Base-by-base conservation (phyloP, 2,113 vertebrate genomes). In the Malurus cyaneus region DNA sequence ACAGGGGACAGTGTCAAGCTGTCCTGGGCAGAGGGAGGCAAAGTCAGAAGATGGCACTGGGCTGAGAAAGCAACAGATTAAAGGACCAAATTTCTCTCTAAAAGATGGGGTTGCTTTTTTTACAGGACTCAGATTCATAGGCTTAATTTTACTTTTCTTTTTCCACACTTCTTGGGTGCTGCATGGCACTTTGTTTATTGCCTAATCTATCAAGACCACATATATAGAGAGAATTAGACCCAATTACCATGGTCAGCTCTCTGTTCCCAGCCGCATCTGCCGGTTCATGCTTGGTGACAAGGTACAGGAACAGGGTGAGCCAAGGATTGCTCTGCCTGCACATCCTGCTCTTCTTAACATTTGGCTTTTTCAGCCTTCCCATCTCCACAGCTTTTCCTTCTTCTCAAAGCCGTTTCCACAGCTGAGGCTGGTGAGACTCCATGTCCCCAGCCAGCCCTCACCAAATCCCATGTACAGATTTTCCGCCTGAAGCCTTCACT, bases 231-330 rank as follows among this genome's bases (percentile, higher is more conserved):
- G 18, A 77, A 46, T 79, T 34, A 11, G 6, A n/a, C 17, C 32
- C 1, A 0, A 18, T 59, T 31, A 36, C 41, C 32, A 19, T 11
- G 18, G 59, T 12, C 12, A 13, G 64, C 42, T 77, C 50, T 53
- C 44, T 14, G 5, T 66, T 26, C 36, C 44, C 4, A 0, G 42
- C 69, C 76, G n/a, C 8, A 3, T 62, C 36, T 13, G 6, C 52
- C 5, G 0, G 6, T 36, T 39, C 0, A 0, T 36, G 36, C n/a
- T 2, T 4, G 9, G 54, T 44, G 49, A 28, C 32, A 52, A 52
- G 65, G 60, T 1, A 11, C 14, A 11, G 25, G 41, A 29, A 10
- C 29, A 46, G 49, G 7, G 6, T 1, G 5, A 67, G 57, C 46
- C n/a, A 81, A 81, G 1, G 2, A 2, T 66, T 53, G 24, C 24